A percentile compares a stretch with the other conserved stretches of the same genome.
Evolutionary conservation across 2,797 vertebrate genomes (phyloP).

Genomic region (Coluber constrictor): DNA sequence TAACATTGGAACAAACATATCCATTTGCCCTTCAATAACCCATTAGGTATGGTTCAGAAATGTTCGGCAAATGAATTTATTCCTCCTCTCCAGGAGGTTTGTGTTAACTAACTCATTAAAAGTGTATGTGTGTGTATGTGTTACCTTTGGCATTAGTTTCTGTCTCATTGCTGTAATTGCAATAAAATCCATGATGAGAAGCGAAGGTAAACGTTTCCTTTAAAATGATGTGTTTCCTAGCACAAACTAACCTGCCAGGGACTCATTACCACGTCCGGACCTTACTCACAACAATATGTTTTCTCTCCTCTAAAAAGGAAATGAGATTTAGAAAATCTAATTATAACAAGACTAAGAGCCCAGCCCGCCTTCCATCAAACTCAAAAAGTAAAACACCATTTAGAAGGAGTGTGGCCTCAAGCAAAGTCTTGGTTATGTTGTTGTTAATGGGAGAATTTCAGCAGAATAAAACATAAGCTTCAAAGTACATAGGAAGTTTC

Average conservation of each 20-base stretch:
- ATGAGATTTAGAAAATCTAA: conserved; percentile 64
- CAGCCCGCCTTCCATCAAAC: conserved; percentile 27
- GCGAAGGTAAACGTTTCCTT: conserved; percentile 68
- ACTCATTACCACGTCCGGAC: conserved; percentile 65
- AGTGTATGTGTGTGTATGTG: conserved; percentile 45
- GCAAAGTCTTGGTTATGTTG: conserved; percentile 8
- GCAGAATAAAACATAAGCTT: background rate
- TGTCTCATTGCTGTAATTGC: conserved; percentile 61
- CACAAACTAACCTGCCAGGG: conserved; percentile 67
- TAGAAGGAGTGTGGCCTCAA: conserved; percentile 20
- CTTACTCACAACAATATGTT: conserved; percentile 70
- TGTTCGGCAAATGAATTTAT: conserved; percentile 38
- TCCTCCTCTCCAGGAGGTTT: conserved; percentile 52
- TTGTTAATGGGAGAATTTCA: conserved; percentile 6
- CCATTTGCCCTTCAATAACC: conserved; percentile 41
- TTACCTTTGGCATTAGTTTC: conserved; percentile 62
- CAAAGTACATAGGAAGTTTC: conserved; percentile 9
- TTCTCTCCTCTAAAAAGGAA: conserved; percentile 64
- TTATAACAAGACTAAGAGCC: conserved; percentile 48
- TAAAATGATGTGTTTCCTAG: conserved; percentile 59
- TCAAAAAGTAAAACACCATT: conserved; percentile 35
- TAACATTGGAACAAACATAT: conserved; percentile 24
- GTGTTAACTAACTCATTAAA: conserved; percentile 65
- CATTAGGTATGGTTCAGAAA: conserved; percentile 48
- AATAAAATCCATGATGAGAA: conserved; percentile 64